These are phyloP conservation scores for Epinephelus malabaricus DNA, from an alignment of 2,797 vertebrate genomes.

Conservation along the genomic window DNA sequence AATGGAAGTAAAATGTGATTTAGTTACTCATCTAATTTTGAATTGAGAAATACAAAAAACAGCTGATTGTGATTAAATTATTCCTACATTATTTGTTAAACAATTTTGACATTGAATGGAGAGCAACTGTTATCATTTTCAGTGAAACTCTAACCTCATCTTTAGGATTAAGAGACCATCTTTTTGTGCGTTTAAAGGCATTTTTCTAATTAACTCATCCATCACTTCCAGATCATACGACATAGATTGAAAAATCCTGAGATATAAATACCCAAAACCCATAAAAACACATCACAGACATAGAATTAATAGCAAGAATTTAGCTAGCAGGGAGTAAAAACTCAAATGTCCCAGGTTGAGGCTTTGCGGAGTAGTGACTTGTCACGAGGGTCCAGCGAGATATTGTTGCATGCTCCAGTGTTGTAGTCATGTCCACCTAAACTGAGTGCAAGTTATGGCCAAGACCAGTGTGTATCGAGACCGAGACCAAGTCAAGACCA, in stretches of 20 bases:
- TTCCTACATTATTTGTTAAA: background rate
- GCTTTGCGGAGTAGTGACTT: background rate
- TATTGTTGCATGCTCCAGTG: background rate
- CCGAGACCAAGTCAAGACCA: too few species aligned
- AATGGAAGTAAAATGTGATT: background rate
- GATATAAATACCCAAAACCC: background rate
- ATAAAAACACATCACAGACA: too few species aligned
- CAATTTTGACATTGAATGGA: background rate
- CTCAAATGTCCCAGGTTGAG: background rate
- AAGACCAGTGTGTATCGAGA: too few species aligned
- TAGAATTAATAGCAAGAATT: background rate
- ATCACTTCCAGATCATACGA: background rate
- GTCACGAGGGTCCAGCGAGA: too few species aligned
- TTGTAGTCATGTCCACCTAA: too few species aligned
- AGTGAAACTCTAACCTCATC: background rate
- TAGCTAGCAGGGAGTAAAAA: background rate
- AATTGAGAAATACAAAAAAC: background rate
- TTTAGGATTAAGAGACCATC: background rate
- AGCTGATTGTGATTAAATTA: background rate
- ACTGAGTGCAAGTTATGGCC: too few species aligned
- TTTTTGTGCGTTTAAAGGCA: background rate
- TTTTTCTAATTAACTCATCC: background rate
- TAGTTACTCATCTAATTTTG: background rate
- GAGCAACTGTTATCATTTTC: background rate
- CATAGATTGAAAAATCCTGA: background rate